phyloP scores from a whole-genome alignment of 2,888 invertebrate genomes.

The Agrochola litura region DNA sequence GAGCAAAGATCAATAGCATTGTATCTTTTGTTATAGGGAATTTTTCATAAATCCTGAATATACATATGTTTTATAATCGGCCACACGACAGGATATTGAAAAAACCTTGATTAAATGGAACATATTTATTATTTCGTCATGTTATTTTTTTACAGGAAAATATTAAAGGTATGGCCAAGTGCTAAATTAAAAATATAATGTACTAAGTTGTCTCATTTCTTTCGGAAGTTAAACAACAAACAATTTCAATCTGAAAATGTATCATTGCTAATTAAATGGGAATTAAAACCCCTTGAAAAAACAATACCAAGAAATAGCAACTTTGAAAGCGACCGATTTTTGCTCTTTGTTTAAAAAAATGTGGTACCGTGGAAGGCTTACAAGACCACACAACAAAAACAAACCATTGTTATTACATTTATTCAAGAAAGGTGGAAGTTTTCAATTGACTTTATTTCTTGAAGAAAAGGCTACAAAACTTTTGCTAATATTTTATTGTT shows the following conservation, averaged over 20 bases:
- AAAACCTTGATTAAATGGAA: background rate
- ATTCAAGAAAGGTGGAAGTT: background rate
- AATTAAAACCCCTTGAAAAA: background rate
- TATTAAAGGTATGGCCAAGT: background rate
- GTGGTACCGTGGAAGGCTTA: background rate
- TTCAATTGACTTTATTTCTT: background rate
- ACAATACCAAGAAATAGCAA: background rate
- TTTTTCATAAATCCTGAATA: background rate
- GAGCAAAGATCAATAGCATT: background rate
- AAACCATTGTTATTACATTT: background rate
- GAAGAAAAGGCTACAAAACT: constrained; percentile 6
- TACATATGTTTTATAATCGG: background rate
- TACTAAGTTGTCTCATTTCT: background rate
- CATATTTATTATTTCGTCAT: too few species aligned
- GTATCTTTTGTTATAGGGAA: background rate
- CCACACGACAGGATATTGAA: background rate
- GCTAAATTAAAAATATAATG: background rate
- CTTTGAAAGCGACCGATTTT: background rate
- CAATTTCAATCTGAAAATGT: background rate
- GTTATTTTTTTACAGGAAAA: background rate
- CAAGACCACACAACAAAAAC: constrained; percentile 11
- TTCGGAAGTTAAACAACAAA: background rate
- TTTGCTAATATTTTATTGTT: background rate
- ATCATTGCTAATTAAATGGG: background rate
- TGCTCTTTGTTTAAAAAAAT: background rate